phyloP scores from a whole-genome alignment of 2,888 invertebrate species.

The Melieria omissa region DNA sequence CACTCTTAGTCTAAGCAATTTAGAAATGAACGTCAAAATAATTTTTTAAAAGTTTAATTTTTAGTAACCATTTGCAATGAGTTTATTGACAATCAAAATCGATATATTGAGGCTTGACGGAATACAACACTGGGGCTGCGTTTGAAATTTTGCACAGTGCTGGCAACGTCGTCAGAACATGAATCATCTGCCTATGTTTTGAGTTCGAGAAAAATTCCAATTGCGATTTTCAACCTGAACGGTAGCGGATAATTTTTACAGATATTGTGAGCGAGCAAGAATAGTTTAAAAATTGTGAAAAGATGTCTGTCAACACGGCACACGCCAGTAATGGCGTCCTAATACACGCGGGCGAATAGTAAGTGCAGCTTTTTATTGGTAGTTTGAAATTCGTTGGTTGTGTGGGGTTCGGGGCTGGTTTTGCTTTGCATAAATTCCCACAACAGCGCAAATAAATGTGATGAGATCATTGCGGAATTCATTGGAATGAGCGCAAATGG shows the following conservation, averaged over 20 bases:
- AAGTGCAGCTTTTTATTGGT: slow-evolving; percentile 67
- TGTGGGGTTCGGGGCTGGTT: too few relatives aligned
- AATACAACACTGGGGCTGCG: too few relatives aligned
- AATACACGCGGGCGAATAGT: slow-evolving; percentile 96
- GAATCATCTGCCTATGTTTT: slow-evolving; percentile 27
- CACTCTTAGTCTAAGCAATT: too few relatives aligned
- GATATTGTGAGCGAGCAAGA: neutral
- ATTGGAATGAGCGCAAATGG: neutral
- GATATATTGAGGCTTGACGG: too few relatives aligned
- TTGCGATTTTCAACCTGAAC: neutral
- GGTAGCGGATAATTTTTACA: neutral
- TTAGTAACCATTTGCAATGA: too few relatives aligned
- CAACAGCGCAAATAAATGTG: neutral
- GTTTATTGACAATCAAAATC: too few relatives aligned
- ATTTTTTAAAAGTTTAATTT: too few relatives aligned
- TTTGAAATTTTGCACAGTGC: too few relatives aligned
- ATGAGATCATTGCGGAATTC: slow-evolving; percentile 40
- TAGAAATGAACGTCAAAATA: too few relatives aligned
- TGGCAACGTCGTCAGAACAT: neutral
- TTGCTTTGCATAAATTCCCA: slow-evolving; percentile 17
- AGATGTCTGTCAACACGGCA: slow-evolving; percentile 95
- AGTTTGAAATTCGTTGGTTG: neutral
- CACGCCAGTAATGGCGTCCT: slow-evolving; percentile 95
- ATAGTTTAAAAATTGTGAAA: neutral
- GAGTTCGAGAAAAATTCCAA: slow-evolving; percentile 25